Percentiles rank a stretch among this genome's conserved stretches.
Evolutionary conservation across 2,888 invertebrate genomes (phyloP).

Genomic region (Hemithea aestivaria): DNA sequence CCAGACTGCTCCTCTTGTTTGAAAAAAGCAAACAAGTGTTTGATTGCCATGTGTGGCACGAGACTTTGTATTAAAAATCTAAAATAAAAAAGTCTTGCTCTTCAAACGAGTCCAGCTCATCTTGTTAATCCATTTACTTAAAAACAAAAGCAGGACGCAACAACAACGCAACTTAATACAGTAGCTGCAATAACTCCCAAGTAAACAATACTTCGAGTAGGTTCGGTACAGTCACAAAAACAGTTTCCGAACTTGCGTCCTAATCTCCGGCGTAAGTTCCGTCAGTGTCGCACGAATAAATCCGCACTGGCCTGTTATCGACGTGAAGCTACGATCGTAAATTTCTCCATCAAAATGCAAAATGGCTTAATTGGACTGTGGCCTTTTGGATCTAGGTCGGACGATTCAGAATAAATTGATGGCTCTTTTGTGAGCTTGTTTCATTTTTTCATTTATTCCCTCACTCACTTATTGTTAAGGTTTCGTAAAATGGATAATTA

Average conservation of each 20-base stretch:
- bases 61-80: too few species aligned
- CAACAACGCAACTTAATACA: too few species aligned
- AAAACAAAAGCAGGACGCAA: too few species aligned
- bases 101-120: too few species aligned
- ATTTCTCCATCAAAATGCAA: slow-evolving; percentile 77
- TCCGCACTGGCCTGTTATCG: slow-evolving; percentile 47
- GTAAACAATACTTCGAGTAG: too few species aligned
- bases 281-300: slow-evolving; percentile 47
- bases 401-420: slow-evolving; percentile 71
- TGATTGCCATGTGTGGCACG: too few species aligned
- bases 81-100: too few species aligned
- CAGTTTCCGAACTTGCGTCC: slow-evolving; percentile 15
- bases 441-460: slow-evolving; percentile 38
- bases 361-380: slow-evolving; percentile 76
- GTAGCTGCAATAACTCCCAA: too few species aligned
- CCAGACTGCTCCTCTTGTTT: too few species aligned
- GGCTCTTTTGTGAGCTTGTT: slow-evolving; percentile 61
- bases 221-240: slow-evolving; percentile 2
- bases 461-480: slow-evolving; percentile 14
- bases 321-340: slow-evolving; percentile 65
- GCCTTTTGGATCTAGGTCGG: slow-evolving; percentile 71
- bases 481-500: slow-evolving; percentile 14
- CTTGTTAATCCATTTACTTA: too few species aligned
- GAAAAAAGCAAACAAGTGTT: too few species aligned
- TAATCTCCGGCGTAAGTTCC: slow-evolving; percentile 5